Percentiles rank a stretch among this genome's conserved stretches.
phyloP scores from a whole-genome alignment of 1,140 invertebrate species.

The Atta texana region DNA sequence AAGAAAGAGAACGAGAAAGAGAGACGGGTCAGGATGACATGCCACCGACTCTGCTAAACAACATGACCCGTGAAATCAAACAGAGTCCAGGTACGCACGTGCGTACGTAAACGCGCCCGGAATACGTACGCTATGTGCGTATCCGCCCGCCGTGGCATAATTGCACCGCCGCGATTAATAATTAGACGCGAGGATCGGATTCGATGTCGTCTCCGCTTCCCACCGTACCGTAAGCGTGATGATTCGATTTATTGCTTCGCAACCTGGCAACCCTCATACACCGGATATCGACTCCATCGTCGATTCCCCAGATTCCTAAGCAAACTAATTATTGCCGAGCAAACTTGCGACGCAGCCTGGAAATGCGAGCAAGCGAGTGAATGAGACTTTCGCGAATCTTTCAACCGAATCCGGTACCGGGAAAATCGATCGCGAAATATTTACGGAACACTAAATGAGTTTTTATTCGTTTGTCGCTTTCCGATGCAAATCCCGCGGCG shows the following conservation, averaged over 20 bases:
- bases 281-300: slow-evolving; percentile 78
- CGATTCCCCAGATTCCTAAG: slow-evolving; percentile 56
- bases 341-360: slow-evolving; percentile 45
- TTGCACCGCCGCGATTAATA: slow-evolving; percentile 84
- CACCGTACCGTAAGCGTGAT: slow-evolving; percentile 65
- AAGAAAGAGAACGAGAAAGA: slow-evolving; percentile 17
- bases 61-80: slow-evolving; percentile 77
- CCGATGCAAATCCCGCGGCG: slow-evolving; percentile 40
- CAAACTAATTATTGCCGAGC: slow-evolving; percentile 57
- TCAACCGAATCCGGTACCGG: slow-evolving; percentile 18
- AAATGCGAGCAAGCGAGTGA: not conserved
- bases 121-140: slow-evolving; percentile 70
- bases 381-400: not conserved
- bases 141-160: slow-evolving; percentile 74
- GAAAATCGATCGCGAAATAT: slow-evolving; percentile 56
- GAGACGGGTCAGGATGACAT: slow-evolving; percentile 40
- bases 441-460: slow-evolving; percentile 48
- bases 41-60: slow-evolving; percentile 70
- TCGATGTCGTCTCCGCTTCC: slow-evolving; percentile 75
- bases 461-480: slow-evolving; percentile 46
- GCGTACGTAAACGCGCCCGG: slow-evolving; percentile 41
- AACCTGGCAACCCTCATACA: slow-evolving; percentile 32
- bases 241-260: slow-evolving; percentile 84
- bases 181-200: slow-evolving; percentile 83
- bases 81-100: slow-evolving; percentile 60